phyloP scores from a whole-genome alignment of 2,888 invertebrate species.

The Lithophane leautieri region DNA sequence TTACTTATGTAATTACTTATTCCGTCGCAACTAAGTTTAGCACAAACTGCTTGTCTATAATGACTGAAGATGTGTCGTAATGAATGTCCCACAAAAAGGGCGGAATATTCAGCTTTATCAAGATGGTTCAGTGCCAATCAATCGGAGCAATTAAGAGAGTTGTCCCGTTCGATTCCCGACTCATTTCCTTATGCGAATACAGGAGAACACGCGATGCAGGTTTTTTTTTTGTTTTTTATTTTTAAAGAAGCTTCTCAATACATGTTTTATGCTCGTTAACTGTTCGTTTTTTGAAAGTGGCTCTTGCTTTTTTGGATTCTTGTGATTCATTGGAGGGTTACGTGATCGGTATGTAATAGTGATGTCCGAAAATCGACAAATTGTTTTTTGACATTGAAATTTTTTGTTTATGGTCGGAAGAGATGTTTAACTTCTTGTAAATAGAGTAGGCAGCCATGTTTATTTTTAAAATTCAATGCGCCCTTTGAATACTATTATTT shows the following conservation, averaged over 20 bases:
- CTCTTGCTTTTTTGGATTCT: slow-evolving; percentile 16
- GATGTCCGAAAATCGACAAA: slow-evolving; percentile 26
- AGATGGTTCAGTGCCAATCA: slow-evolving; percentile 69
- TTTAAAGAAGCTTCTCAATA: slow-evolving; percentile 35
- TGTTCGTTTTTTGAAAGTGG: slow-evolving; percentile 35
- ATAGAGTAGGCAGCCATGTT: background rate
- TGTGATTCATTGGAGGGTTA: slow-evolving; percentile 2
- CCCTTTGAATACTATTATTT: too few species aligned
- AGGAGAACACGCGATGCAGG: slow-evolving; percentile 59
- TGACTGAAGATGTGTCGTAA: slow-evolving; percentile 61
- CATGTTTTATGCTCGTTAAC: slow-evolving; percentile 49
- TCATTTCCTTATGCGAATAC: slow-evolving; percentile 69
- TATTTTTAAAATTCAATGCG: background rate
- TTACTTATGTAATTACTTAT: slow-evolving; percentile 56
- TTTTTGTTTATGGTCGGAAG: background rate
- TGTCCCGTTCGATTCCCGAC: slow-evolving; percentile 66
- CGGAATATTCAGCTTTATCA: slow-evolving; percentile 59
- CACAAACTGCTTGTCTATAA: slow-evolving; percentile 49
- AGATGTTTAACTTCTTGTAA: background rate
- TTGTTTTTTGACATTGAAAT: background rate
- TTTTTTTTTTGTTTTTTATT: slow-evolving; percentile 39
- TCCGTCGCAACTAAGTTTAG: slow-evolving; percentile 39
- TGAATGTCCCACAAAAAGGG: slow-evolving; percentile 59
- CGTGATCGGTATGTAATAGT: slow-evolving; percentile 23
- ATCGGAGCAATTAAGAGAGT: slow-evolving; percentile 71